Base-by-base conservation (phyloP, 2,113 vertebrate species). In the Lampris incognitus region DNA sequence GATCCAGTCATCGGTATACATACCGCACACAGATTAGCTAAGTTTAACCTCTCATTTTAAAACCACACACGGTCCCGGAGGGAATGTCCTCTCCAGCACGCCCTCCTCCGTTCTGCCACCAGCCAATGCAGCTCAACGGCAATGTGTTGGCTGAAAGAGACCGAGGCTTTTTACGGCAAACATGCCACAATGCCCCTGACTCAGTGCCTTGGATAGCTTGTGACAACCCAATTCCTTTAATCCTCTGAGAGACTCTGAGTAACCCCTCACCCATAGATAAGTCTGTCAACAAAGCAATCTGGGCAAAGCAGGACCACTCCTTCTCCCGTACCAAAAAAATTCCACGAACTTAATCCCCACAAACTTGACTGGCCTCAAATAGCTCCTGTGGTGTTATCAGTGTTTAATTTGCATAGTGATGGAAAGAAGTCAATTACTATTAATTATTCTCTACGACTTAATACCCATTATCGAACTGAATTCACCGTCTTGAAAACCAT, bases 361-460 rank as follows among this genome's bases (percentile, higher is more conserved):
- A 88, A 90, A 93, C 83, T 92, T 80, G 85, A 85, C 87, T 90
- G 83, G 88, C 87, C 91, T 86, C 90, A 88, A 91, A 88, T 89
- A 84, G 78, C 91, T 88, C 88, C 90, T 9, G 51, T 74, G 70
- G 81, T 59, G 84, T 92, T 90, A 93, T 90, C 88, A 83, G 89
- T 87, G 86, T 88, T 93, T 93, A 85, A 92, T 93, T 93, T 91
- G 92, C 90, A 92, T 91, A 90, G 88, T 92, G 91, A 89, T 92
- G 89, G 91, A 91, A 92, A 85, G 87, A 91, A 92, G 91, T 93
- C 89, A 93, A 91, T 91, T 92, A 91, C 89, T 88, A 92, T 90
- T 91, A 92, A 93, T 93, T 93, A 89, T 93, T 92, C 90, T 90
- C 90, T 92, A 92, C 89, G 90, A 92, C 89, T 93, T 92, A 91